These are phyloP conservation scores for Gallinago jamesoni DNA, from an alignment of 2,113 vertebrate genomes.

Conservation along the genomic window DNA sequence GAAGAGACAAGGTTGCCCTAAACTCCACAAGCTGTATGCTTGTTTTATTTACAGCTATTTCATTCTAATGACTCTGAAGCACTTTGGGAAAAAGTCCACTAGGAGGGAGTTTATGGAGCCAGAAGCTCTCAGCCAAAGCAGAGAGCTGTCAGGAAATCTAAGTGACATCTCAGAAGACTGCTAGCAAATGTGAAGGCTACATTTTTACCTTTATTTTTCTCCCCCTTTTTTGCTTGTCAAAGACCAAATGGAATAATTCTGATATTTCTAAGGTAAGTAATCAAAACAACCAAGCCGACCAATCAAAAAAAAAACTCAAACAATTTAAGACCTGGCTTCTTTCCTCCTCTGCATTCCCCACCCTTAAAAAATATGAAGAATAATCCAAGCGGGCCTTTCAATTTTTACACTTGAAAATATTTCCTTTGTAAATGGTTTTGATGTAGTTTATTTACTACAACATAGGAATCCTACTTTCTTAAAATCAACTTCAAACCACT, in stretches of 20 bases:
- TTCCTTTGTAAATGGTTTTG: background rate
- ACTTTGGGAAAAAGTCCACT: background rate
- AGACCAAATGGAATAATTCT: background rate
- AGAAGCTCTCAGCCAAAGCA: background rate
- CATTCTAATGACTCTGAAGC: background rate
- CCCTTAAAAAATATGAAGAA: background rate
- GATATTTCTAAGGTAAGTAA: background rate
- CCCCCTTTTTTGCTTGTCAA: background rate
- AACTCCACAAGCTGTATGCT: background rate
- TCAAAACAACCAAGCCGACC: background rate
- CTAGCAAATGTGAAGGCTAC: background rate
- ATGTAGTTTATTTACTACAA: background rate
- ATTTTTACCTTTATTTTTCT: slow-evolving; percentile 8
- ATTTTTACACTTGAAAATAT: background rate
- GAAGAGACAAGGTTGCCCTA: background rate
- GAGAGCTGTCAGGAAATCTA: background rate
- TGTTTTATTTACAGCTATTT: background rate
- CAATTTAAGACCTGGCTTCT: background rate
- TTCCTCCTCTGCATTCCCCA: background rate
- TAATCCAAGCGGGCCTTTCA: background rate
- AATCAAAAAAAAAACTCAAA: background rate
- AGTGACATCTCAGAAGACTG: background rate
- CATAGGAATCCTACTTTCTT: background rate
- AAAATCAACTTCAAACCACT: background rate
- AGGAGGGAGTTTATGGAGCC: background rate